These are phyloP conservation scores for Setophaga coronata DNA, from an alignment of 2,113 vertebrate species.

Conservation along the genomic window DNA sequence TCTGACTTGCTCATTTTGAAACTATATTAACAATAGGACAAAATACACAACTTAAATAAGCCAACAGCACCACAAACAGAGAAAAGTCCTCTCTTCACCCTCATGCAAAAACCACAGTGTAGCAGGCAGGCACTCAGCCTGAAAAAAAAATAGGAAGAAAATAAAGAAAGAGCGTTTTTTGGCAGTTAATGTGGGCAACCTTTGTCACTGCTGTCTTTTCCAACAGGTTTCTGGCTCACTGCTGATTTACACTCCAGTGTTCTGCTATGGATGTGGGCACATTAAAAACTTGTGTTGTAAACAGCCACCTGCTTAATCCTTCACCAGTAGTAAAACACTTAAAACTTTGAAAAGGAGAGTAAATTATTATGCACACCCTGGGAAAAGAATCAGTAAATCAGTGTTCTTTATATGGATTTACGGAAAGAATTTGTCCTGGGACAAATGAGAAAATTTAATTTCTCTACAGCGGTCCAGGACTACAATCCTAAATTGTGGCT, in stretches of 20 bases:
- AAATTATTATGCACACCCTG: not conserved
- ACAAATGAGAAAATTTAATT: not conserved
- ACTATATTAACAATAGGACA: not conserved
- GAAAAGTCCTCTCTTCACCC: slow-evolving; percentile 14
- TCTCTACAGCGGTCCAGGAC: not conserved
- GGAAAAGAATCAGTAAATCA: not conserved
- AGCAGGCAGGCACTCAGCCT: slow-evolving; percentile 19
- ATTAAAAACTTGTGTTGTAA: not conserved
- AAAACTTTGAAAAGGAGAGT: not conserved
- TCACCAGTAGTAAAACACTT: not conserved
- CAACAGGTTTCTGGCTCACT: slow-evolving; percentile 49
- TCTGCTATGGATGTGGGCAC: not conserved
- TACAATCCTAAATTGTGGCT: not conserved
- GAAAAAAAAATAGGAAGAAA: not conserved
- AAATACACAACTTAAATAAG: slow-evolving; percentile 7
- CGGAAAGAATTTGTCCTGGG: not conserved
- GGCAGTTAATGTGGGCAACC: slow-evolving; percentile 46
- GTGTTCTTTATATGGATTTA: not conserved
- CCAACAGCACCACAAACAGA: not conserved
- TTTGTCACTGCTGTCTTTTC: slow-evolving; percentile 61
- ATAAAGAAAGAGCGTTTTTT: slow-evolving; percentile 4
- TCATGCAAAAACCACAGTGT: not conserved
- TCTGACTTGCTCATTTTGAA: slow-evolving; percentile 26
- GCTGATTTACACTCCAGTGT: not conserved
- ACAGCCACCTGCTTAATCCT: not conserved